phyloP scores from a whole-genome alignment of 2,888 invertebrate species.

The Lacanobia oleracea region DNA sequence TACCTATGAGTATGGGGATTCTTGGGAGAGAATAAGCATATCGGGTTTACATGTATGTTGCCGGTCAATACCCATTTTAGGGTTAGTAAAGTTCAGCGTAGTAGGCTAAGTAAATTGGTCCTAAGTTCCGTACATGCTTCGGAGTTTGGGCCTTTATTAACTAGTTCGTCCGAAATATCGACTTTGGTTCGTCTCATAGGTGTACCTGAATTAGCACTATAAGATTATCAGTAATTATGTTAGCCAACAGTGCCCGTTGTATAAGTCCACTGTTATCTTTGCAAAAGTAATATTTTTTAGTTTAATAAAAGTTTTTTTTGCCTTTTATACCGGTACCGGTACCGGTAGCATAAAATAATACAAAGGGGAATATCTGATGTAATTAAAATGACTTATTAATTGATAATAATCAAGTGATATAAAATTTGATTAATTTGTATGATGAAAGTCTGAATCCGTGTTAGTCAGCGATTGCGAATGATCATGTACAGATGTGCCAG shows the following conservation, averaged over 20 bases:
- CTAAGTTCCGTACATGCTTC: constrained; percentile 12
- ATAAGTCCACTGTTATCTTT: no score
- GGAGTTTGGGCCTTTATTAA: constrained; percentile 1
- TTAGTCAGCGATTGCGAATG: background rate
- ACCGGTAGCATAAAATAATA: background rate
- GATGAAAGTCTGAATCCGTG: background rate
- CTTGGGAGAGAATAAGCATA: background rate
- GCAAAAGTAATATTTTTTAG: no score
- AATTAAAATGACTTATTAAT: background rate
- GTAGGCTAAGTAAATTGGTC: constrained; percentile 8
- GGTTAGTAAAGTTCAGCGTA: background rate
- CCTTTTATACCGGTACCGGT: no score
- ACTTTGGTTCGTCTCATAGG: background rate
- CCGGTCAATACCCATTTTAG: no score
- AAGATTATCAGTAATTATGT: background rate
- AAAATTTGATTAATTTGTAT: background rate
- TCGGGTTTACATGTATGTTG: background rate
- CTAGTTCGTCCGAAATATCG: constrained; percentile 22
- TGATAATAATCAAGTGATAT: background rate
- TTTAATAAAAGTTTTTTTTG: no score
- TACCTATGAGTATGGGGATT: background rate
- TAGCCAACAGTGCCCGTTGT: no score
- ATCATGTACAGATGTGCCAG: no score
- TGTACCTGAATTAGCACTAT: background rate
- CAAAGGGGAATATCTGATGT: background rate